A percentile compares a stretch with the other conserved stretches of the same genome.
phyloP scores from a whole-genome alignment of 2,888 invertebrate genomes.

The Netelia fuscicornis region DNA sequence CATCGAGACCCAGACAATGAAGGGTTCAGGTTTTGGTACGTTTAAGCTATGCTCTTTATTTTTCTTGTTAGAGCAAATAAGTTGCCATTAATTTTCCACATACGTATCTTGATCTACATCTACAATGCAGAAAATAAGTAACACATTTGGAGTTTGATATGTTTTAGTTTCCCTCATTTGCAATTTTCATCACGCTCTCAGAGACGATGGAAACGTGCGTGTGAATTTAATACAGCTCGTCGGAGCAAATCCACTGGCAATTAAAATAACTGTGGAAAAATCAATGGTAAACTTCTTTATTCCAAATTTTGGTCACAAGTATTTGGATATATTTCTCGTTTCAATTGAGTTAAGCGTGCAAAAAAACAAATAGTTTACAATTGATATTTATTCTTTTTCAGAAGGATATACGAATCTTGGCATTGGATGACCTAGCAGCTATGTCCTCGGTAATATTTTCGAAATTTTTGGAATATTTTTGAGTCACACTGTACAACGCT shows the following conservation, averaged over 20 bases:
- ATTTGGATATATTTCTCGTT: not conserved
- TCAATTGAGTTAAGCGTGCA: not conserved
- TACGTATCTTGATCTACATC: not conserved
- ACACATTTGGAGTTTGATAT: not conserved
- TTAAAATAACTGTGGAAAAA: constrained; percentile 20
- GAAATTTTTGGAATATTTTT: not conserved
- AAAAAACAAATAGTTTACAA: too few species aligned
- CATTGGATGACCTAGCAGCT: too few species aligned
- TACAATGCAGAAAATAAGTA: not conserved
- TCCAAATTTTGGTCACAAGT: too few species aligned
- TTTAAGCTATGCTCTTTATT: too few species aligned
- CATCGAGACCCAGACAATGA: not conserved
- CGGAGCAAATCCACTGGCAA: constrained; percentile 15
- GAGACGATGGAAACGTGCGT: not conserved
- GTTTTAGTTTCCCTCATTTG: constrained; percentile 35
- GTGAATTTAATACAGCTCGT: constrained; percentile 31
- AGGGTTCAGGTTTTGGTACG: too few species aligned
- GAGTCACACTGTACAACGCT: not conserved
- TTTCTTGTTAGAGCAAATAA: not conserved
- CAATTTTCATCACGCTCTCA: constrained; percentile 39
- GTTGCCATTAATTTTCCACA: not conserved
- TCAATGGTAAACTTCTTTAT: not conserved
- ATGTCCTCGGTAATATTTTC: not conserved
- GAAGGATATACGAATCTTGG: too few species aligned
- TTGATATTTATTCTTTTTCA: too few species aligned